Conservation (phyloP, 2,113 vertebrate species). For the Theristicus caerulescens region DNA sequence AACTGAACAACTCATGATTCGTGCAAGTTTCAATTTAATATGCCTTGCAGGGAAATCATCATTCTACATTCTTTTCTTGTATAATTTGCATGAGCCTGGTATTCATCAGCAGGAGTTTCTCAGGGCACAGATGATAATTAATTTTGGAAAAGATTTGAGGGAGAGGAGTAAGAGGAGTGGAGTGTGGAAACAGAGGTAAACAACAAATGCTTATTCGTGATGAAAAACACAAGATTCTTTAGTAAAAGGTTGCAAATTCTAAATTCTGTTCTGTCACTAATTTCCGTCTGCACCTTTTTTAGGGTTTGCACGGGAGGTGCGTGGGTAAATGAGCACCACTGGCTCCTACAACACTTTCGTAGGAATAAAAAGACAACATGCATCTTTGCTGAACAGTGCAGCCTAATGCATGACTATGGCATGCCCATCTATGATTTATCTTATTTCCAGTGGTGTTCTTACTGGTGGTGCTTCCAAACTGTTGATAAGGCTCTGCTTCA, state of each 20-base stretch:
- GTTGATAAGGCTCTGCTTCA: not conserved
- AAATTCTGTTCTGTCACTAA: not conserved
- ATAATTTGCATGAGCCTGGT: conserved; percentile 51
- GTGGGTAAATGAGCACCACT: not conserved
- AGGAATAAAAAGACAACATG: not conserved
- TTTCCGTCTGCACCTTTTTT: not conserved
- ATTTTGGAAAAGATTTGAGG: conserved; percentile 40
- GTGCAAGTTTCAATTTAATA: conserved; percentile 58
- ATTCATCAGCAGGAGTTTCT: conserved; percentile 53
- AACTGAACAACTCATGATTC: conserved; percentile 34
- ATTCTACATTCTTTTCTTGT: conserved; percentile 32
- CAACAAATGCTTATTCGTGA: not conserved
- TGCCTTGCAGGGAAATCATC: conserved; percentile 47
- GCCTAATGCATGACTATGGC: not conserved
- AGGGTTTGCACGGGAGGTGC: not conserved
- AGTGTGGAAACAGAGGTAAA: not conserved
- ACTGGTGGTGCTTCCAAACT: not conserved
- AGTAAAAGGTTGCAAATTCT: not conserved
- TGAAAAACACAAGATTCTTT: not conserved
- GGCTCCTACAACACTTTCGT: not conserved
- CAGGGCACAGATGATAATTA: conserved; percentile 49
- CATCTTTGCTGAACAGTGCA: not conserved
- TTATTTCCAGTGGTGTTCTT: not conserved
- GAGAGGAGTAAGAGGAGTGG: not conserved
- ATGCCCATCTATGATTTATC: not conserved